A percentile compares a stretch with the other conserved stretches of the same genome.
These are phyloP conservation scores for Coryphaenoides rupestris DNA, from an alignment of 2,113 vertebrate species.

Conservation along the genomic window DNA sequence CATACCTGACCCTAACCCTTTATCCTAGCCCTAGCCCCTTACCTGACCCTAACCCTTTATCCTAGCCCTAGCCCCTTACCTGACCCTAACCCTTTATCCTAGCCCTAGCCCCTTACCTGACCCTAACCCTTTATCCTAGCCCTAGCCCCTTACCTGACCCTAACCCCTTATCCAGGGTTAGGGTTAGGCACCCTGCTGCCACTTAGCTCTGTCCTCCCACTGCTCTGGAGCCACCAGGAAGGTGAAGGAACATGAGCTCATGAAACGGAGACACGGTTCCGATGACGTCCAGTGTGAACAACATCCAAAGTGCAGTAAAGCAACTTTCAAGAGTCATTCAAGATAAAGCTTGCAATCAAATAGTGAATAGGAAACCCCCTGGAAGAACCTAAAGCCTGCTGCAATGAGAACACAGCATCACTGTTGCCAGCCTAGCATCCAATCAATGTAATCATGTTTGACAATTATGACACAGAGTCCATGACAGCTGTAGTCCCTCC, in stretches of 20 bases:
- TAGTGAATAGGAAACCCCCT: constrained; percentile 26
- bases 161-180: no score
- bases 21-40: no score
- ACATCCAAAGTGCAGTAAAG: constrained; percentile 33
- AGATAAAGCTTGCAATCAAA: constrained; percentile 37
- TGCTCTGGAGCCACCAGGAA: constrained; percentile 28
- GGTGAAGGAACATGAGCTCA: constrained; percentile 10
- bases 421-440: constrained; percentile 11
- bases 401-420: constrained; percentile 25
- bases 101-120: no score
- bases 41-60: no score
- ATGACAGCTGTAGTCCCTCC: not conserved
- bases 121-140: no score
- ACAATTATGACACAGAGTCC: constrained; percentile 32
- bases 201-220: not conserved
- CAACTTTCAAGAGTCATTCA: constrained; percentile 26
- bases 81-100: no score
- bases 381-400: constrained; percentile 7
- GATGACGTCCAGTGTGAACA: constrained; percentile 18
- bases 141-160: no score
- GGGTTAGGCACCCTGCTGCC: no score
- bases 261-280: constrained; percentile 31
- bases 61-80: no score
- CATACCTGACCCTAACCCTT: no score
- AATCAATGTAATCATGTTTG: constrained; percentile 36